Evolutionary conservation across 2,888 invertebrate species (phyloP).

Genomic region (Drosophila subquinaria): DNA sequence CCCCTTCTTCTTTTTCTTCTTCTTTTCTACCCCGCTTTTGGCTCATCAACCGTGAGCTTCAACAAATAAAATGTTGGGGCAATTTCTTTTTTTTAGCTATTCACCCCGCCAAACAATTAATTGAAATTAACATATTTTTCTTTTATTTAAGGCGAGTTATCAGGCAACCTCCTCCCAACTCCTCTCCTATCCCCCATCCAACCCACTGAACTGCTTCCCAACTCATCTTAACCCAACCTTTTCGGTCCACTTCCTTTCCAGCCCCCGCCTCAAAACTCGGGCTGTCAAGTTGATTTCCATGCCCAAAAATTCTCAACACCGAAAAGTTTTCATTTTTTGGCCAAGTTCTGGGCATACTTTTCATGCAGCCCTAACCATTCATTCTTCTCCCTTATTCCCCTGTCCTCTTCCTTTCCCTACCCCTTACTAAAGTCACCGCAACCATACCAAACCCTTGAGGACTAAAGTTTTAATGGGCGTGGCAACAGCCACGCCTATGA

Average conservation of each 20-base stretch:
- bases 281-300: constrained; percentile 60
- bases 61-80: constrained; percentile 32
- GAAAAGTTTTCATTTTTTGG: constrained; percentile 48
- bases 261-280: constrained; percentile 23
- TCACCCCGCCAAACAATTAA: constrained; percentile 67
- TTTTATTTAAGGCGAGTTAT: constrained; percentile 71
- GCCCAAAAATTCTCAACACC: constrained; percentile 43
- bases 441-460: background rate
- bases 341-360: constrained; percentile 40
- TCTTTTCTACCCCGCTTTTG: background rate
- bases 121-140: constrained; percentile 79
- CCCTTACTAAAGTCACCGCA: constrained; percentile 9
- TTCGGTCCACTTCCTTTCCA: constrained; percentile 2
- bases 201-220: constrained; percentile 8
- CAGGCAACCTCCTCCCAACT: constrained; percentile 20
- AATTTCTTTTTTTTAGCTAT: constrained; percentile 44
- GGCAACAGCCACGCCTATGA: constrained; percentile 37
- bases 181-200: constrained; percentile 5
- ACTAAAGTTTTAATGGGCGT: constrained; percentile 31
- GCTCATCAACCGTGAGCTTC: background rate
- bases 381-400: background rate
- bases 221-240: constrained; percentile 12
- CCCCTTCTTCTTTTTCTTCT: too few species aligned
- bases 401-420: background rate
- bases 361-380: constrained; percentile 7